Percentiles rank a stretch among this genome's conserved stretches.
These are phyloP conservation scores for Tetragnatha montana DNA, from an alignment of 2,888 invertebrate species.

Conservation along the genomic window DNA sequence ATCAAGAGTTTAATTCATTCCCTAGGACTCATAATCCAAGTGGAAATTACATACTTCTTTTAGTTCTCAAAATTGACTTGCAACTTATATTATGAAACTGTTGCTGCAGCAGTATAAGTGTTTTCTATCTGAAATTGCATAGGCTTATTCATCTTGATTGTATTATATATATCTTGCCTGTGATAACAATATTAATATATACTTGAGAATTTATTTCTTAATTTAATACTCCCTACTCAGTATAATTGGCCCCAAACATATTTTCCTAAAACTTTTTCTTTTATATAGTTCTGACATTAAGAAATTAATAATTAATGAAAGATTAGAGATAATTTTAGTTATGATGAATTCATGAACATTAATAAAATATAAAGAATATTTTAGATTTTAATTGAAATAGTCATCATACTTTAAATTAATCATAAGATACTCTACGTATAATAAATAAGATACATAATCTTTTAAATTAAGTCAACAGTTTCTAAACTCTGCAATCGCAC, in stretches of 20 bases:
- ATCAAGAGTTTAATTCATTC: background rate
- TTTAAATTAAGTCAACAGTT: too few species aligned
- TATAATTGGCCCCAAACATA: background rate
- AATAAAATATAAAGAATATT: too few species aligned
- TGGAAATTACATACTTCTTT: too few species aligned
- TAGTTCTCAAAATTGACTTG: background rate
- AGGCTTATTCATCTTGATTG: constrained; percentile 30
- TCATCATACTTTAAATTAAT: too few species aligned
- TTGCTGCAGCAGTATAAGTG: background rate
- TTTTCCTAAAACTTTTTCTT: too few species aligned
- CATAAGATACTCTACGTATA: too few species aligned
- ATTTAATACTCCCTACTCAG: background rate
- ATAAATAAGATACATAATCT: too few species aligned
- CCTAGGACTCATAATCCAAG: too few species aligned
- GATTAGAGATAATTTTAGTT: background rate
- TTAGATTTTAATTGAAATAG: too few species aligned
- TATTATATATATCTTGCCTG: constrained; percentile 36
- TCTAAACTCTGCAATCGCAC: background rate
- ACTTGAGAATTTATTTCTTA: background rate
- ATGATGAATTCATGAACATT: background rate
- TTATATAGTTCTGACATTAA: too few species aligned
- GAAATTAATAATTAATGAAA: too few species aligned
- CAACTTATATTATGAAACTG: background rate
- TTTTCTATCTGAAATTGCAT: constrained; percentile 31
- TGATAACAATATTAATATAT: constrained; percentile 46